Conservation (phyloP, 1,140 invertebrate genomes). For the Heliconius himera region DNA sequence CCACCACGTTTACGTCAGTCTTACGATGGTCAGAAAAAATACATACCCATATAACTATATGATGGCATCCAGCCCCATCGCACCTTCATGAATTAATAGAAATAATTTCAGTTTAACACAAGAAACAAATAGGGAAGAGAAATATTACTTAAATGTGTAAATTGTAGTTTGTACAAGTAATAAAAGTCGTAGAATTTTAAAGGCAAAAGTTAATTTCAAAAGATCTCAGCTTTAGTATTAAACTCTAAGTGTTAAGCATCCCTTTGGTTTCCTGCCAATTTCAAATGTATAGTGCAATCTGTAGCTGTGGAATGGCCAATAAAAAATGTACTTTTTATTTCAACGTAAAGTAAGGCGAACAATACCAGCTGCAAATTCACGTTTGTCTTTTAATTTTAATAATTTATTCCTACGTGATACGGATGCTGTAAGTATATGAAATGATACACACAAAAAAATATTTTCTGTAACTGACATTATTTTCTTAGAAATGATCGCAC, state of each 20-base stretch:
- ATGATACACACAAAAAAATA: too few species aligned
- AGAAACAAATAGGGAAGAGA: background rate
- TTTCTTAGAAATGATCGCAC: too few species aligned
- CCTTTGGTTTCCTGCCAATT: conserved; percentile 24
- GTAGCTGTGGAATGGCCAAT: conserved; percentile 23
- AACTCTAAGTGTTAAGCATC: background rate
- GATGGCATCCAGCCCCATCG: too few species aligned
- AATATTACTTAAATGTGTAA: background rate
- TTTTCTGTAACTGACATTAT: too few species aligned
- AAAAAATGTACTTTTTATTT: conserved; percentile 23
- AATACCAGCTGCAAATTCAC: conserved; percentile 16
- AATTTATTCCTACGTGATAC: background rate
- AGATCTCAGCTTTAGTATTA: background rate
- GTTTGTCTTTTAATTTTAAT: conserved; percentile 27
- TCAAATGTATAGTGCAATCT: conserved; percentile 11
- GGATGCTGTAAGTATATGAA: too few species aligned
- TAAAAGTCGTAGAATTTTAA: background rate
- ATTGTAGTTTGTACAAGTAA: background rate
- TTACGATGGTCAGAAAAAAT: too few species aligned
- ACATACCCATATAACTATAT: too few species aligned
- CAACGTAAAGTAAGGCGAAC: conserved; percentile 19
- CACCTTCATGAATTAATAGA: background rate
- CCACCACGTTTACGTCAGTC: too few species aligned
- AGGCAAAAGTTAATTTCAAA: conserved; percentile 11
- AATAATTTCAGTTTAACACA: background rate